These are phyloP conservation scores for Micoletzkya japonica DNA, from an alignment of 2,888 invertebrate genomes.

Conservation along the genomic window DNA sequence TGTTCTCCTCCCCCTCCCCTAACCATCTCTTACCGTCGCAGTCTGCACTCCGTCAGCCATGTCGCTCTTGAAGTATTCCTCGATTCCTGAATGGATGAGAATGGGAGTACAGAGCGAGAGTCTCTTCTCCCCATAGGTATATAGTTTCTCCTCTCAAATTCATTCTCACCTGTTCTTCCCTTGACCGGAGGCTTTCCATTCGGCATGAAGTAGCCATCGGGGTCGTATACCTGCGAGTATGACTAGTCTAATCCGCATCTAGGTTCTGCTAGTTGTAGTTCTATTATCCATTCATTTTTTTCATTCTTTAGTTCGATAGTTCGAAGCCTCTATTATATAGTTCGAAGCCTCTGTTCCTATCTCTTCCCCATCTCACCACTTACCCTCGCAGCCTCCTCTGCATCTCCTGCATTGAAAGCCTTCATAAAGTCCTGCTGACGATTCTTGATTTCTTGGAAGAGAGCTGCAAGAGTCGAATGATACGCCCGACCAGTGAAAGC, in stretches of 20 bases:
- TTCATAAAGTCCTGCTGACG: conserved; percentile 64
- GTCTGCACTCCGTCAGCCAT: conserved; percentile 63
- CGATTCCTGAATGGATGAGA: conserved; percentile 51
- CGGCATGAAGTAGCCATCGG: conserved; percentile 64
- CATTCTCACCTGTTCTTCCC: conserved; percentile 52
- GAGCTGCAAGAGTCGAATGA: conserved; percentile 55
- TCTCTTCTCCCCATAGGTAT: not conserved
- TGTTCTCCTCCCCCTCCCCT: not conserved
- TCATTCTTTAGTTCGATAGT: not conserved
- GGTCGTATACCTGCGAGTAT: conserved; percentile 52
- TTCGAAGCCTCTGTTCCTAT: too few relatives aligned
- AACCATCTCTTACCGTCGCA: conserved; percentile 48
- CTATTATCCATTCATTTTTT: not conserved
- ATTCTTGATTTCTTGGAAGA: conserved; percentile 63
- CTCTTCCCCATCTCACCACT: not conserved
- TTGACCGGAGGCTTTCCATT: conserved; percentile 61
- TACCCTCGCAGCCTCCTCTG: conserved; percentile 38
- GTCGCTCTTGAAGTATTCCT: conserved; percentile 62
- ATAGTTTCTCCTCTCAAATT: not conserved
- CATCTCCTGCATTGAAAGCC: conserved; percentile 62
- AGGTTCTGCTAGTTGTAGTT: not conserved
- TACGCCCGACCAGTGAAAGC: not conserved
- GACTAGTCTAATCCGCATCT: too few relatives aligned
- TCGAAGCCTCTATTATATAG: too few relatives aligned
- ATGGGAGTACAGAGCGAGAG: not conserved